Conservation (phyloP, 2,113 vertebrate species). For the Esox niger region DNA sequence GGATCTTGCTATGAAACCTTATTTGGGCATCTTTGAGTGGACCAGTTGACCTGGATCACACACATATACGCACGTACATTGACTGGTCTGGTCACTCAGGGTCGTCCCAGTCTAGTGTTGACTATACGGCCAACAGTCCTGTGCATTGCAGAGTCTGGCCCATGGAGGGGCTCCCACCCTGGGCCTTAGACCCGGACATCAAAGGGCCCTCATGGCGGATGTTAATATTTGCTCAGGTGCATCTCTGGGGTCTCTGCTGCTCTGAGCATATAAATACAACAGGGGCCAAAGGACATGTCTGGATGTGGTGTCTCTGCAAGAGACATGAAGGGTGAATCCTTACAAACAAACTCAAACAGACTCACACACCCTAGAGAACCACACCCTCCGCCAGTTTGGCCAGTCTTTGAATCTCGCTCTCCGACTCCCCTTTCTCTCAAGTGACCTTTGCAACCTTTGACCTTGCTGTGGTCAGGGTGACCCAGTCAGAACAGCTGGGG, state of each 20-base stretch:
- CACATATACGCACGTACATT: constrained; percentile 3
- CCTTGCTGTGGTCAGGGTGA: constrained; percentile 41
- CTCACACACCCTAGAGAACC: constrained; percentile 6
- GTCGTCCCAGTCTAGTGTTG: constrained; percentile 54
- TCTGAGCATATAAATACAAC: constrained; percentile 66
- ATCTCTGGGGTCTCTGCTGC: constrained; percentile 57
- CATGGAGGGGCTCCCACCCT: constrained; percentile 56
- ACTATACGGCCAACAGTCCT: constrained; percentile 37
- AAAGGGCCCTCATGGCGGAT: constrained; percentile 70
- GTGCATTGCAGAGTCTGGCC: constrained; percentile 25
- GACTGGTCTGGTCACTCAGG: constrained; percentile 47
- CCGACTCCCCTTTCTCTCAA: constrained; percentile 56
- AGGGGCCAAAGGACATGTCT: constrained; percentile 65
- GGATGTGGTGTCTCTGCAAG: constrained; percentile 50
- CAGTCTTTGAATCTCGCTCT: constrained; percentile 35
- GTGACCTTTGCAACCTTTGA: constrained; percentile 51
- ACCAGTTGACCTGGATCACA: too few species aligned
- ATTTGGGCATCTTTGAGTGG: too few species aligned
- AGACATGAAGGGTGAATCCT: constrained; percentile 32
- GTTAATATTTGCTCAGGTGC: constrained; percentile 76
- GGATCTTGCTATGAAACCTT: too few species aligned
- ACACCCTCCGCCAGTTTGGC: constrained; percentile 39
- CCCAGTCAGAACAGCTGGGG: constrained; percentile 66
- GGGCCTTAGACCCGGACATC: constrained; percentile 59
- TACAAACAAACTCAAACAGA: not conserved